These are phyloP conservation scores for Syngnathus scovelli DNA, from an alignment of 2,113 vertebrate genomes.

Conservation along the genomic window DNA sequence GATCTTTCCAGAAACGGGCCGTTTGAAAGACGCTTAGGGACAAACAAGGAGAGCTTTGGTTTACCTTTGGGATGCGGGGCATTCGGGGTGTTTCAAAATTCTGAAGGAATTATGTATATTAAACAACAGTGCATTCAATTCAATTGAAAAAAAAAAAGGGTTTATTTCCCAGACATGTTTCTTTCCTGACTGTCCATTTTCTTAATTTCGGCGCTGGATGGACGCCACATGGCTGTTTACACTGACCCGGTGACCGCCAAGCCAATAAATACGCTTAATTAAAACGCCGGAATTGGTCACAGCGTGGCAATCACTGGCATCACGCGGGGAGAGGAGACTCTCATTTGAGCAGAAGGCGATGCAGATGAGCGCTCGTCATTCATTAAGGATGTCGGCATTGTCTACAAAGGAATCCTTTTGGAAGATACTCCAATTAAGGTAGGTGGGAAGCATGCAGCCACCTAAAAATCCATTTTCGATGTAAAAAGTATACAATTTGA, in stretches of 20 bases:
- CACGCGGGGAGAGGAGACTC: slow-evolving; percentile 57
- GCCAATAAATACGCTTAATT: slow-evolving; percentile 71
- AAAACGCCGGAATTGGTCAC: slow-evolving; percentile 67
- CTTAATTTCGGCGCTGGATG: slow-evolving; percentile 32
- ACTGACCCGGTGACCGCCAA: slow-evolving; percentile 57
- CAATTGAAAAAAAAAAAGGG: not conserved
- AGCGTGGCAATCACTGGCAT: slow-evolving; percentile 69
- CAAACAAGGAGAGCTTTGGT: slow-evolving; percentile 45
- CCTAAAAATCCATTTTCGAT: slow-evolving; percentile 13
- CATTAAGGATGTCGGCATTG: slow-evolving; percentile 63
- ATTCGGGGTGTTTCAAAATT: slow-evolving; percentile 52
- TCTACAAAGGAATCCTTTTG: slow-evolving; percentile 70
- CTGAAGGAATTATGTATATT: slow-evolving; percentile 14
- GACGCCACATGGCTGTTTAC: slow-evolving; percentile 55
- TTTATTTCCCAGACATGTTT: not conserved
- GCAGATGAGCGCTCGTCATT: slow-evolving; percentile 68
- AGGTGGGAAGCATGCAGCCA: slow-evolving; percentile 41
- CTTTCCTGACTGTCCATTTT: slow-evolving; percentile 14
- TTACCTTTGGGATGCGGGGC: slow-evolving; percentile 57
- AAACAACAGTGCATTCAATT: not conserved
- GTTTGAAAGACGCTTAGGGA: slow-evolving; percentile 61
- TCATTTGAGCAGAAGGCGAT: slow-evolving; percentile 66
- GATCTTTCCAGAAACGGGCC: slow-evolving; percentile 48
- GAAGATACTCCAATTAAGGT: slow-evolving; percentile 70
- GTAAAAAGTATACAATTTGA: too few relatives aligned